Evolutionary conservation across 2,888 invertebrate genomes (phyloP).

Genomic region (Dolichomitus sp.): DNA sequence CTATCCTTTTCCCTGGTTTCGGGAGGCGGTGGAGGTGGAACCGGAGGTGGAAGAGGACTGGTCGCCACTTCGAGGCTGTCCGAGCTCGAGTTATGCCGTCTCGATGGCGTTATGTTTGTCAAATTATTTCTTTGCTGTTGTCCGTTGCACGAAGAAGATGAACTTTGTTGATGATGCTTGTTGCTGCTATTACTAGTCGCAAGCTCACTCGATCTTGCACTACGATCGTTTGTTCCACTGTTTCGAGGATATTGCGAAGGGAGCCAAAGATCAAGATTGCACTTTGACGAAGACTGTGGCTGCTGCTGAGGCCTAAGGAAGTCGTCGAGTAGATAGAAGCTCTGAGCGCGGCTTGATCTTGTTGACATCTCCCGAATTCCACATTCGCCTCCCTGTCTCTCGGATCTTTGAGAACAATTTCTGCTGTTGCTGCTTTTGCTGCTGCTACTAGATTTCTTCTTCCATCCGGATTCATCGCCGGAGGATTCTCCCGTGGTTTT

Average conservation of each 20-base stretch:
- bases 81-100: conserved; percentile 84
- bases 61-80: conserved; percentile 85
- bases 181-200: conserved; percentile 50
- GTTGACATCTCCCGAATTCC: conserved; percentile 73
- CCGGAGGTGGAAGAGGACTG: conserved; percentile 86
- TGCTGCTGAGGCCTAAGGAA: conserved; percentile 83
- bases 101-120: conserved; percentile 83
- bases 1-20: conserved; percentile 78
- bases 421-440: conserved; percentile 21
- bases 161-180: conserved; percentile 59
- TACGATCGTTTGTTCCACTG: conserved; percentile 68
- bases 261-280: conserved; percentile 83
- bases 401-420: conserved; percentile 53
- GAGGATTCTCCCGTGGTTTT: conserved; percentile 60
- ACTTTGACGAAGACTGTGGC: conserved; percentile 71
- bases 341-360: conserved; percentile 85
- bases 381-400: conserved; percentile 60
- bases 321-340: conserved; percentile 87
- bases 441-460: conserved; percentile 55
- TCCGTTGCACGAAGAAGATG: conserved; percentile 54
- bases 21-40: conserved; percentile 86
- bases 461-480: conserved; percentile 63
- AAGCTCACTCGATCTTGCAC: conserved; percentile 69
- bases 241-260: conserved; percentile 78
- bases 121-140: conserved; percentile 63